phyloP scores from a whole-genome alignment of 2,113 vertebrate genomes.

The Toxostoma redivivum region DNA sequence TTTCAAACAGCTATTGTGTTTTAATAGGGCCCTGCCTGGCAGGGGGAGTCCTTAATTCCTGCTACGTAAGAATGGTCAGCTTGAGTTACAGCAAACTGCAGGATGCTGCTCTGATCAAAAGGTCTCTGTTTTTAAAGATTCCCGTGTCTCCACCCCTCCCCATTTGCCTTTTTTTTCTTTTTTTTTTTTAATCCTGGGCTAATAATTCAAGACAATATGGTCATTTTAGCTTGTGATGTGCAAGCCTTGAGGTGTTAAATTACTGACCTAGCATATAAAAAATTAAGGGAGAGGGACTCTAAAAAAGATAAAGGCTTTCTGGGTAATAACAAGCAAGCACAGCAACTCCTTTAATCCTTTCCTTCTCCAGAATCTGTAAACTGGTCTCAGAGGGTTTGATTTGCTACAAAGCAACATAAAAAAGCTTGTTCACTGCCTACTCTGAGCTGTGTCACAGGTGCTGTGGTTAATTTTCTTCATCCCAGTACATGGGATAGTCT shows the following conservation, averaged over 20 bases:
- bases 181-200: conserved; percentile 54
- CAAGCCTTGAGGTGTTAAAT: conserved; percentile 73
- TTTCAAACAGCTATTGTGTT: conserved; percentile 80
- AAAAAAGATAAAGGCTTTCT: conserved; percentile 68
- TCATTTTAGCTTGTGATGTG: conserved; percentile 72
- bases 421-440: background rate
- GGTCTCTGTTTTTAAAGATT: conserved; percentile 71
- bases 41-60: conserved; percentile 77
- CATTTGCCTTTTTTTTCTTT: conserved; percentile 2
- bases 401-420: conserved; percentile 4
- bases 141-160: background rate
- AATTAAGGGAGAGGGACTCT: conserved; percentile 30
- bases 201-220: conserved; percentile 66
- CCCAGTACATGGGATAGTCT: background rate
- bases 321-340: conserved; percentile 48
- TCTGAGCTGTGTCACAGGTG: conserved; percentile 36
- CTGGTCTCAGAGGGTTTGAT: conserved; percentile 28
- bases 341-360: conserved; percentile 63
- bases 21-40: conserved; percentile 77
- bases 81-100: conserved; percentile 78
- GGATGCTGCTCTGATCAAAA: conserved; percentile 80
- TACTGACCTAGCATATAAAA: conserved; percentile 67
- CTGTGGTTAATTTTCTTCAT: background rate
- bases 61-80: conserved; percentile 73
- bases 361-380: conserved; percentile 45